Percentiles rank a stretch among this genome's conserved stretches.
Conservation (phyloP, 2,113 vertebrate genomes). For the Dipodomys merriami region DNA sequence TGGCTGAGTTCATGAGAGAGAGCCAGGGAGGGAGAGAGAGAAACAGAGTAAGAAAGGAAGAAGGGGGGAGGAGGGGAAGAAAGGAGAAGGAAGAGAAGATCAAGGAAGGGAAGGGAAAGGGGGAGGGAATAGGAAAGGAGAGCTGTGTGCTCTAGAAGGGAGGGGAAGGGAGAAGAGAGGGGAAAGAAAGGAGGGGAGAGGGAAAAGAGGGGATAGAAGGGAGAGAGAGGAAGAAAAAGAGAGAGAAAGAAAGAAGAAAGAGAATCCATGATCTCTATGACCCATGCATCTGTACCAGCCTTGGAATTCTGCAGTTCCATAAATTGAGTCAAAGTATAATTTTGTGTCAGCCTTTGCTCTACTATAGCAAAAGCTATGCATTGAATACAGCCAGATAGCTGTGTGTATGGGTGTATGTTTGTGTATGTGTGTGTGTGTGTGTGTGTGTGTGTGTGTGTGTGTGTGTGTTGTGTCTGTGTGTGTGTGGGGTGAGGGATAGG, state of each 20-base stretch:
- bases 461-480: neutral
- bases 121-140: neutral
- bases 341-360: constrained; percentile 46
- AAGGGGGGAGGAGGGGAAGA: no score
- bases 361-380: neutral
- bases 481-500: neutral
- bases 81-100: neutral
- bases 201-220: no score
- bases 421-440: neutral
- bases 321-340: constrained; percentile 53
- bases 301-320: constrained; percentile 26
- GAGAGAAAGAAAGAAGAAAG: neutral
- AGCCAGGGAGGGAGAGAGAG: neutral
- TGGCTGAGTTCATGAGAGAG: constrained; percentile 35
- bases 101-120: neutral
- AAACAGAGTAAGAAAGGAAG: no score
- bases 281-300: neutral
- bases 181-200: neutral
- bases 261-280: neutral
- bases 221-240: neutral
- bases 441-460: neutral
- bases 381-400: neutral
- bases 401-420: neutral
- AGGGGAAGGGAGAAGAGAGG: neutral
- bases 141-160: no score